Evolutionary conservation across 2,797 vertebrate genomes (phyloP).

Genomic region (Pempheris klunzingeri): DNA sequence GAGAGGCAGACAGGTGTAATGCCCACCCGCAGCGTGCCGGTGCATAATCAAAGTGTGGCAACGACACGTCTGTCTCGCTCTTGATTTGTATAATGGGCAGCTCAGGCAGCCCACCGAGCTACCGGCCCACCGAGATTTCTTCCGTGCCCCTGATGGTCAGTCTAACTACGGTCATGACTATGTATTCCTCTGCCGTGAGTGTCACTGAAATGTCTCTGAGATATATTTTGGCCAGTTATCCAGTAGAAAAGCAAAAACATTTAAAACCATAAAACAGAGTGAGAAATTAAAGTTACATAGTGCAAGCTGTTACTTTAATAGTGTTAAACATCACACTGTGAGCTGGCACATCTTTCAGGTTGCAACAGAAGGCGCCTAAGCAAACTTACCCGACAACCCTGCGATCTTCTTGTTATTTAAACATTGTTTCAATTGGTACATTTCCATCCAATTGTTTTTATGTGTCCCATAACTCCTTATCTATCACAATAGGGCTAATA

Average conservation of each 20-base stretch:
- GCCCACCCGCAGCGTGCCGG: too few relatives aligned
- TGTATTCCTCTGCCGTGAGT: too few relatives aligned
- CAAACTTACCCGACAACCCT: constrained; percentile 32
- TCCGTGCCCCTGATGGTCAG: too few relatives aligned
- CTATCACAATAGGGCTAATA: constrained; percentile 25
- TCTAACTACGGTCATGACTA: too few relatives aligned
- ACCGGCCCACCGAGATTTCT: too few relatives aligned
- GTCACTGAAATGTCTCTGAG: background rate
- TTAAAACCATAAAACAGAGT: background rate
- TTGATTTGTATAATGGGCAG: too few relatives aligned
- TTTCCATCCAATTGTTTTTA: constrained; percentile 38
- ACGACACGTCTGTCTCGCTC: too few relatives aligned
- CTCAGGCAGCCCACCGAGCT: too few relatives aligned
- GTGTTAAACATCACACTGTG: constrained; percentile 30
- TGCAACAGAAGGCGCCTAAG: constrained; percentile 39
- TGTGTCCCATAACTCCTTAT: constrained; percentile 9
- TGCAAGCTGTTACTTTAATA: constrained; percentile 31
- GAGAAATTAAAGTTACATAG: constrained; percentile 9
- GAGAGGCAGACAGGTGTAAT: too few relatives aligned
- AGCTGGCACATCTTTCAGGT: constrained; percentile 34
- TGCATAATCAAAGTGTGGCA: too few relatives aligned
- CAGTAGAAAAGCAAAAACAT: background rate
- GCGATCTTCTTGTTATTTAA: constrained; percentile 44
- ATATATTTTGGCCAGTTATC: background rate
- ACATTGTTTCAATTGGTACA: constrained; percentile 15